A percentile compares a stretch with the other conserved stretches of the same genome.
Evolutionary conservation across 2,797 vertebrate species (phyloP).

Genomic region (Sebastes diaconus): DNA sequence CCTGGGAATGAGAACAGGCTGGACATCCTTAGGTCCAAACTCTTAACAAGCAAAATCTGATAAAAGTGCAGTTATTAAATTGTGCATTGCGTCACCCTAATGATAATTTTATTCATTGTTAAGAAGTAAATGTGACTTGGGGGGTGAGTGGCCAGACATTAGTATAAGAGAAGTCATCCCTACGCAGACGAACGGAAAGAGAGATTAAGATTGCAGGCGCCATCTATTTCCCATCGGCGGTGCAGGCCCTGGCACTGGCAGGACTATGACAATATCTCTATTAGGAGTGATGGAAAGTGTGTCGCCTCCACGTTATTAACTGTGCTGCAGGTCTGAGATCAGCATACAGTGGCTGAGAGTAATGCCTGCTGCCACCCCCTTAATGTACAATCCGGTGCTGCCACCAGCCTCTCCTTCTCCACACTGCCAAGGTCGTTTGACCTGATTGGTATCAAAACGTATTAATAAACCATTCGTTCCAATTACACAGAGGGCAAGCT

Average conservation of each 20-base stretch:
- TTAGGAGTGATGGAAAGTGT: conserved; percentile 79
- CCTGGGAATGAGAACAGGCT: too few species aligned
- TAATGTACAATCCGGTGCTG: conserved; percentile 55
- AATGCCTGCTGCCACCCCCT: conserved; percentile 59
- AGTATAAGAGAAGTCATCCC: not conserved
- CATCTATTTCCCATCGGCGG: conserved; percentile 62
- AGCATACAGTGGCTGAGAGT: conserved; percentile 56
- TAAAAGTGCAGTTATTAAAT: not conserved
- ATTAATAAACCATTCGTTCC: conserved; percentile 77
- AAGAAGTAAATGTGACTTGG: not conserved
- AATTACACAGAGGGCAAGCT: conserved; percentile 53
- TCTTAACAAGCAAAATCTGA: not conserved
- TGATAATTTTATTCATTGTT: not conserved
- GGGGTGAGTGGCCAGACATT: not conserved
- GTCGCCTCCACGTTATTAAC: conserved; percentile 76
- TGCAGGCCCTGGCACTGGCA: conserved; percentile 62
- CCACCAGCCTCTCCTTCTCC: conserved; percentile 38
- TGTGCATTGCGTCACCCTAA: not conserved
- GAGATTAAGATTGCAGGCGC: conserved; percentile 47
- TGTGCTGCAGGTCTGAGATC: conserved; percentile 60
- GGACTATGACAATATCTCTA: conserved; percentile 77
- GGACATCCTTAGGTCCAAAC: not conserved
- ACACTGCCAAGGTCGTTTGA: conserved; percentile 73
- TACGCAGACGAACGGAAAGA: conserved; percentile 22
- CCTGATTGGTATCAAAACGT: conserved; percentile 71